A percentile compares a stretch with the other conserved stretches of the same genome.
phyloP scores from a whole-genome alignment of 2,113 vertebrate genomes.

The Ploceus nigricollis region DNA sequence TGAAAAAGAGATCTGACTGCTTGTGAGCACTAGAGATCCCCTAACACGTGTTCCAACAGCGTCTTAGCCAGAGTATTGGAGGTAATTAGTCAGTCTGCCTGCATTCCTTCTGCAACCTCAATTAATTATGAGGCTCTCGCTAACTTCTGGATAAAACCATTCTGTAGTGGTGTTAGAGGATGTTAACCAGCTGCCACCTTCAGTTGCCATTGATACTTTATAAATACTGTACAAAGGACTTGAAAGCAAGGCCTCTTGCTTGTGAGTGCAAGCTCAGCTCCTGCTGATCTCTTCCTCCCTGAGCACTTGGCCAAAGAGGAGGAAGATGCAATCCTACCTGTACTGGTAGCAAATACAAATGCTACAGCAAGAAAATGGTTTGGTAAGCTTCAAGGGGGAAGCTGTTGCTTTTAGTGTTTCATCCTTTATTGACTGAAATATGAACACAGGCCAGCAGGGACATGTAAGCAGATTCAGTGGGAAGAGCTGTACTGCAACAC shows the following conservation, averaged over 20 bases:
- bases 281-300: neutral
- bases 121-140: constrained; percentile 25
- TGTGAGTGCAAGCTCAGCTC: neutral
- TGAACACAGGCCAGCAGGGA: neutral
- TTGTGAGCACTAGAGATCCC: neutral
- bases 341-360: neutral
- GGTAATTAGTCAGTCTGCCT: constrained; percentile 25
- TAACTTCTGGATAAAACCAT: neutral
- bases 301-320: neutral
- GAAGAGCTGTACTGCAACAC: neutral
- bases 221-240: neutral
- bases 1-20: neutral
- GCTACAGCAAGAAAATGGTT: neutral
- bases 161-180: neutral
- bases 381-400: neutral
- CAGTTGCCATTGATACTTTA: neutral
- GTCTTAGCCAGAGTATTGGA: neutral
- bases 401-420: neutral
- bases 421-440: neutral
- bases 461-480: neutral
- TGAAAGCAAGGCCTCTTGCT: neutral
- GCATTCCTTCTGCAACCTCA: neutral
- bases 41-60: neutral
- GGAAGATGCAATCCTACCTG: neutral
- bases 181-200: constrained; percentile 35